Percentiles rank a stretch among this genome's conserved stretches.
Evolutionary conservation across 2,797 vertebrate species (phyloP).

Genomic region (Arrhamphus sclerolepis): DNA sequence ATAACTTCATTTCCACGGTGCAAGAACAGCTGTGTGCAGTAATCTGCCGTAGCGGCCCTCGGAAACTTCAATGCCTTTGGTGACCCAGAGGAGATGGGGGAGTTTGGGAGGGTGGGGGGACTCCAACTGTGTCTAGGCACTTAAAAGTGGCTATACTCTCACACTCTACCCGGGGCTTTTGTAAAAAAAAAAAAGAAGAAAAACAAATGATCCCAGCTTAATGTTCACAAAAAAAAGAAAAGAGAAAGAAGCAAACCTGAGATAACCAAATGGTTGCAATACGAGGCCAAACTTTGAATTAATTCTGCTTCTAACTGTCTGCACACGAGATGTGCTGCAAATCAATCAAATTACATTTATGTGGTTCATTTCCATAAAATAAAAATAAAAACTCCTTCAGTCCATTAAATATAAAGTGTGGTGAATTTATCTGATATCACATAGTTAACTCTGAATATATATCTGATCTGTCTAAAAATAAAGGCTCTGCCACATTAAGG

Average conservation of each 20-base stretch:
- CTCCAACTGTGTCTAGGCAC: conserved; percentile 90
- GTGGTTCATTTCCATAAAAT: too few species aligned
- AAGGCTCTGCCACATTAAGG: background rate
- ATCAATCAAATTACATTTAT: too few species aligned
- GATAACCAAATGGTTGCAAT: conserved; percentile 29
- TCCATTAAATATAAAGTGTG: background rate
- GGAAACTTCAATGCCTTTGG: conserved; percentile 93
- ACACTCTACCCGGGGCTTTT: conserved; percentile 85
- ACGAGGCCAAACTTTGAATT: conserved; percentile 23
- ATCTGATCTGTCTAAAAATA: too few species aligned
- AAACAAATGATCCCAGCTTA: conserved; percentile 86
- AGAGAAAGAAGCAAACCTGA: conserved; percentile 57
- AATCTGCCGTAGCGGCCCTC: conserved; percentile 93
- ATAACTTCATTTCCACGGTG: conserved; percentile 98
- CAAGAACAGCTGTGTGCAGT: conserved; percentile 94
- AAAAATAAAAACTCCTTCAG: too few species aligned
- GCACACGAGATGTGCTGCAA: too few species aligned
- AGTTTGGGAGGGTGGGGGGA: conserved; percentile 79
- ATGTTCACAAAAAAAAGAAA: conserved; percentile 82
- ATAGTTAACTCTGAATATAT: background rate
- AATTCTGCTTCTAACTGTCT: background rate
- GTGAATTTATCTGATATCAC: background rate
- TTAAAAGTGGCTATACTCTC: conserved; percentile 83
- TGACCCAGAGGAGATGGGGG: conserved; percentile 86
- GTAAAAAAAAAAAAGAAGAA: too few species aligned